Conservation (phyloP, 2,888 invertebrate genomes). For the Hirtodrosophila cameraria region DNA sequence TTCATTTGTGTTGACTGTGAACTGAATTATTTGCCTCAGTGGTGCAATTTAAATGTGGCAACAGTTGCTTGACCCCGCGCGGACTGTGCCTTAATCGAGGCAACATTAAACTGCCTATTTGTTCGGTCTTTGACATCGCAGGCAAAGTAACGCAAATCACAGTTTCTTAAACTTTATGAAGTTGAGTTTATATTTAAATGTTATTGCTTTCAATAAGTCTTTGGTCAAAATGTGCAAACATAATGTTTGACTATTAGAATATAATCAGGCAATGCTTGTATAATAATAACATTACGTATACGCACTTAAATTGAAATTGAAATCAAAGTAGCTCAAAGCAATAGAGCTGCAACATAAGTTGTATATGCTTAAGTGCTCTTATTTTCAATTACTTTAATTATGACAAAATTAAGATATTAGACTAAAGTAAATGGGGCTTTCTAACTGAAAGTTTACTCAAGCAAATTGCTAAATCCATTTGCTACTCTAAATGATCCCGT, state of each 20-base stretch:
- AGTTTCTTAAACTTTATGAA: neutral
- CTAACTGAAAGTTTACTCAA: neutral
- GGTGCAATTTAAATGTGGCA: conserved; percentile 63
- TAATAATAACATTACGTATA: too few relatives aligned
- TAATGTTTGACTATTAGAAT: too few relatives aligned
- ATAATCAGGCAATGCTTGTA: too few relatives aligned
- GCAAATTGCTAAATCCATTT: conserved; percentile 28
- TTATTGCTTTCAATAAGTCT: neutral
- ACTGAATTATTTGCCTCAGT: conserved; percentile 65
- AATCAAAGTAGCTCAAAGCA: too few relatives aligned
- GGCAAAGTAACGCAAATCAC: neutral
- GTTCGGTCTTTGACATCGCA: neutral
- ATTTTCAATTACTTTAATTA: too few relatives aligned
- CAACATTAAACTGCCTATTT: neutral
- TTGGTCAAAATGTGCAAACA: neutral
- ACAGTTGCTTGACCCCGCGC: conserved; percentile 60
- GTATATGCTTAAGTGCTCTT: too few relatives aligned
- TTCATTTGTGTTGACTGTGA: conserved; percentile 42
- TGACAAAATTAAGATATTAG: too few relatives aligned
- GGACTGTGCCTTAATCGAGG: conserved; percentile 18
- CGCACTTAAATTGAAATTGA: too few relatives aligned
- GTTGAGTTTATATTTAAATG: neutral
- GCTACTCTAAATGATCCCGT: neutral
- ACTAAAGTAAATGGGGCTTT: neutral
- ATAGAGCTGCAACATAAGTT: too few relatives aligned